A percentile compares a stretch with the other conserved stretches of the same genome.
Conservation (phyloP, 1,140 invertebrate species). For the Caenorhabditis briggsae region DNA sequence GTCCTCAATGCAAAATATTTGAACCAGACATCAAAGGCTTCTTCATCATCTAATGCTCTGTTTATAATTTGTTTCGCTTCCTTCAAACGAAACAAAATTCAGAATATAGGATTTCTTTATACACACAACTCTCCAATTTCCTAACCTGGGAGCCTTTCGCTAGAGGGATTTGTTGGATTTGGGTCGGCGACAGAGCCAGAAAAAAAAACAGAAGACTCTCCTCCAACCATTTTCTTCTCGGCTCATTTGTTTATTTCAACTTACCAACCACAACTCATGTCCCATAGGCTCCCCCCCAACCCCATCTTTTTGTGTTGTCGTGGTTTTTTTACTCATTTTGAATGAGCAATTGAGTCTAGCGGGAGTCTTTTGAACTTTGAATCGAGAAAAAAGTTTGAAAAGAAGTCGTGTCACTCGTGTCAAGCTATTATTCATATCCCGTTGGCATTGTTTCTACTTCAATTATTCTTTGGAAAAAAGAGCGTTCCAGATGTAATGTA, state of each 20-base stretch:
- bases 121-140: conserved; percentile 55
- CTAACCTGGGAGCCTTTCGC: conserved; percentile 32
- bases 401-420: not conserved
- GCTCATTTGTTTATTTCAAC: conserved; percentile 53
- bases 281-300: not conserved
- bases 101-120: conserved; percentile 55
- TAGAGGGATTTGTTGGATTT: conserved; percentile 30
- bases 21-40: not conserved
- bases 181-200: conserved; percentile 21
- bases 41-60: not conserved
- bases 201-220: conserved; percentile 35
- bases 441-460: not conserved
- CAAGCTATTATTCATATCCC: conserved; percentile 40
- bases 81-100: conserved; percentile 19
- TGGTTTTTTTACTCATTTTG: not conserved
- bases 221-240: conserved; percentile 34
- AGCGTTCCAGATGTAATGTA: conserved; percentile 52
- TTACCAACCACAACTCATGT: conserved; percentile 23
- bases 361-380: not conserved
- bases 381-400: no score
- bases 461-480: not conserved
- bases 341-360: not conserved
- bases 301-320: not conserved
- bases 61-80: conserved; percentile 34
- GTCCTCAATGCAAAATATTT: no score